phyloP scores from a whole-genome alignment of 1,140 invertebrate species.

The Coenobita brevimanus region DNA sequence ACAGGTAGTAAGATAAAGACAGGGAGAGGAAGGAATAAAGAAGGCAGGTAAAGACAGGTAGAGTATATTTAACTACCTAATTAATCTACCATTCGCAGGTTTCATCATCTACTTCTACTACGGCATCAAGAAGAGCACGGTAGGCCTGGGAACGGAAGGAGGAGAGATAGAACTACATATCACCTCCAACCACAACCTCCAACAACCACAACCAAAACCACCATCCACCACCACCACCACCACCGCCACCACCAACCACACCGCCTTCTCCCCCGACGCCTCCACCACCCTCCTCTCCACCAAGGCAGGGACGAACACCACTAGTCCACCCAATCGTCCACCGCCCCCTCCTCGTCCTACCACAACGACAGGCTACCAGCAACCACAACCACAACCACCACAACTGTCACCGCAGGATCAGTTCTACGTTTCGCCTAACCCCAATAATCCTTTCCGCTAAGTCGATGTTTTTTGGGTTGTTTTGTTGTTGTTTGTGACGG shows the following conservation, averaged over 20 bases:
- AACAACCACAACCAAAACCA: neutral
- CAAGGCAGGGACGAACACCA: slow-evolving; percentile 11
- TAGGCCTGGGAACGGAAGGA: slow-evolving; percentile 51
- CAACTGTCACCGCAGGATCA: neutral
- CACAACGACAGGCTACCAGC: neutral
- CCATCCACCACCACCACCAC: neutral
- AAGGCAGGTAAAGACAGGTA: neutral
- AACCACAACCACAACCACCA: neutral
- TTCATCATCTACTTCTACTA: slow-evolving; percentile 72
- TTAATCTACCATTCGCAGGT: slow-evolving; percentile 65
- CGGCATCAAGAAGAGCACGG: slow-evolving; percentile 71
- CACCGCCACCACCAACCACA: neutral
- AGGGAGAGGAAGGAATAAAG: too few species aligned
- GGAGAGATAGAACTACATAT: slow-evolving; percentile 55
- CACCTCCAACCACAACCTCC: slow-evolving; percentile 4
- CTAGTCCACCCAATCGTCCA: neutral
- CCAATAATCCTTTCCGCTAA: slow-evolving; percentile 57
- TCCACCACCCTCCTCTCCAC: neutral
- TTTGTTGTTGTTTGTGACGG: slow-evolving; percentile 10
- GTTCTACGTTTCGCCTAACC: slow-evolving; percentile 44
- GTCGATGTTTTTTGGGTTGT: neutral
- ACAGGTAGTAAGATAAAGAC: too few species aligned
- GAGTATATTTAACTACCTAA: neutral
- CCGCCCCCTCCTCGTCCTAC: neutral
- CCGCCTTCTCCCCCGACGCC: neutral